phyloP scores from a whole-genome alignment of 2,113 vertebrate genomes.

The Burhinus bistriatus region DNA sequence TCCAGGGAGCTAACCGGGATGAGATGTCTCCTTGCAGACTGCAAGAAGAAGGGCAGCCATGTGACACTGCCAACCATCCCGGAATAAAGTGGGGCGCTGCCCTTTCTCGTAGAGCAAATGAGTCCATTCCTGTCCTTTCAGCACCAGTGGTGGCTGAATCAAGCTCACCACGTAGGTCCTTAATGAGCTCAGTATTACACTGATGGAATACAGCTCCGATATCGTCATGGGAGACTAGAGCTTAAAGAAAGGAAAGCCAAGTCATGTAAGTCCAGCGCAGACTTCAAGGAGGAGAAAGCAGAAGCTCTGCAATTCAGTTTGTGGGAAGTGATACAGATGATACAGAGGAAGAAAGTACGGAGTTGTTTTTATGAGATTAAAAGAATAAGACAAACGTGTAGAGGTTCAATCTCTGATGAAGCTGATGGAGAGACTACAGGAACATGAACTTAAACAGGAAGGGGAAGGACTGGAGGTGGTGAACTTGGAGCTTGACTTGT shows the following conservation, averaged over 20 bases:
- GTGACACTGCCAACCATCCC: background rate
- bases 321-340: background rate
- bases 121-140: background rate
- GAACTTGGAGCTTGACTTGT: background rate
- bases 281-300: background rate
- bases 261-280: background rate
- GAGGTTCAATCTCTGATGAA: background rate
- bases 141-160: rapidly evolving
- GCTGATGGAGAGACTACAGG: background rate
- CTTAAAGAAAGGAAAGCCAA: background rate
- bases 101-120: rapidly evolving
- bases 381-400: background rate
- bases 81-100: background rate
- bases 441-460: background rate
- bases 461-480: background rate
- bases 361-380: background rate
- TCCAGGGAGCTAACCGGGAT: background rate
- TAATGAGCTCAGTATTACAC: background rate
- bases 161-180: background rate
- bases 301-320: background rate
- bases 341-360: background rate
- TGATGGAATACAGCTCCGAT: background rate
- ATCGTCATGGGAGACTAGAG: background rate
- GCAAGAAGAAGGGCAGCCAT: background rate
- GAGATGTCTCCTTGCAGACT: background rate